Conservation (phyloP, 2,888 invertebrate species). For the Neoscelio sp. region DNA sequence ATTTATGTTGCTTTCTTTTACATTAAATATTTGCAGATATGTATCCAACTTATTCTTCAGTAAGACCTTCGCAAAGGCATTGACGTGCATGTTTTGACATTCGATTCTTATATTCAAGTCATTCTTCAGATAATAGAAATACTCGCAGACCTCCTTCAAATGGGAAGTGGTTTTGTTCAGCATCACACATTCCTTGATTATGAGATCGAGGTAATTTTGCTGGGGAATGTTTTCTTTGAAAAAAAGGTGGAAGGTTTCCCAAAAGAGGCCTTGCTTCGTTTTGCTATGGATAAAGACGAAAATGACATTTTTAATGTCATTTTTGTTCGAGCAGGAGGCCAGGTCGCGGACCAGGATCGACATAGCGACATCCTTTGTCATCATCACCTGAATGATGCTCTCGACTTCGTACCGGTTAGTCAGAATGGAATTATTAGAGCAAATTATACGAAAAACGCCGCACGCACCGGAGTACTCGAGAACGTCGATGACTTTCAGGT, state of each 20-base stretch:
- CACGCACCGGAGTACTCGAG: slow-evolving; percentile 15
- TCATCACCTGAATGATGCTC: background rate
- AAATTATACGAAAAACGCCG: background rate
- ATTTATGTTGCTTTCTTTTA: no score
- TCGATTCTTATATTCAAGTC: slow-evolving; percentile 6
- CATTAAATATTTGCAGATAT: no score
- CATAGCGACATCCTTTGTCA: slow-evolving; percentile 2
- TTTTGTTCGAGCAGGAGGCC: background rate
- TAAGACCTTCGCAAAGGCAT: no score
- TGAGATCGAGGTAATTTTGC: background rate
- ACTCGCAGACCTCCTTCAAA: slow-evolving; percentile 46
- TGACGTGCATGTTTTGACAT: background rate
- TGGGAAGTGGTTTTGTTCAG: slow-evolving; percentile 3
- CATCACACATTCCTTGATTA: slow-evolving; percentile 36
- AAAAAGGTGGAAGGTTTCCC: slow-evolving; percentile 44
- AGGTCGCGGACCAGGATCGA: slow-evolving; percentile 8
- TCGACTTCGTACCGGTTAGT: slow-evolving; percentile 5
- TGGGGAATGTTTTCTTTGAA: slow-evolving; percentile 23
- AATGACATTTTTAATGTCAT: background rate
- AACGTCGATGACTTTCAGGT: background rate
- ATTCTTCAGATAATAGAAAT: slow-evolving; percentile 42
- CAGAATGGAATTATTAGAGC: no score
- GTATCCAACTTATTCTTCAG: no score
- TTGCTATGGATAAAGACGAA: background rate
- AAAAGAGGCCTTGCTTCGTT: slow-evolving; percentile 30